Base-by-base conservation (phyloP, 1,140 invertebrate species). In the Ruditapes philippinarum region DNA sequence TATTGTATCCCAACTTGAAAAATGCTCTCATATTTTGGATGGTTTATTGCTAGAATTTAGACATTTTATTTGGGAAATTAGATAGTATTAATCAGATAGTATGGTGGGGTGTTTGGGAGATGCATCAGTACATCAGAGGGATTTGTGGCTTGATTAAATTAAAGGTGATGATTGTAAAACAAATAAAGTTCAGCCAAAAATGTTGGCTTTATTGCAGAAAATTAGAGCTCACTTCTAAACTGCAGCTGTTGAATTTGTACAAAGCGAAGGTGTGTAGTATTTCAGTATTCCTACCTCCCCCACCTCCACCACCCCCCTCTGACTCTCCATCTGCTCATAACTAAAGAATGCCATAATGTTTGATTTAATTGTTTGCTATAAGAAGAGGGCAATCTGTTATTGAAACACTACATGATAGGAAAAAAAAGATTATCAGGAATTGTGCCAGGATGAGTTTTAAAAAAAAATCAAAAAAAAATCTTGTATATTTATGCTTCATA, bases 1-100 rank as follows among this genome's bases (percentile, higher is more conserved):
- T 45, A 22, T 25, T 54, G 42, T 78, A 78, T 78, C 74, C 54
- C 12, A 7, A 33, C 40, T 40, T 40, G 42, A 76, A 33, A 31
- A 76, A 76, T 49, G 33, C 9, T 19, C 19, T 17, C 33, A 73
- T 40, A 68, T 3, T 68, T 11, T 70, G 65, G 57, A 62, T n/a
- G 57, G 57, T 62, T 70, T 70, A 40, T 70, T 38, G 65, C 62
- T 38, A n/a, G 65, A 70, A 70, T 19, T 4, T 68, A 33, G n/a
- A 68, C 11, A 5, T 70, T 70, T 70, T 62, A 62, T 62, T 28
- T 62, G 9, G 19, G 25, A 62, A 62, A 62, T 62, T 62, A 28
- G 19, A 28, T 7, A 28, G n/a, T 14, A 62, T 62, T 62, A 28
- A 9, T 28, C 57, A 62, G 57, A 62, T 28, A 25, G n/a, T 62